These are phyloP conservation scores for Melieria omissa DNA, from an alignment of 2,888 invertebrate species.

Conservation along the genomic window DNA sequence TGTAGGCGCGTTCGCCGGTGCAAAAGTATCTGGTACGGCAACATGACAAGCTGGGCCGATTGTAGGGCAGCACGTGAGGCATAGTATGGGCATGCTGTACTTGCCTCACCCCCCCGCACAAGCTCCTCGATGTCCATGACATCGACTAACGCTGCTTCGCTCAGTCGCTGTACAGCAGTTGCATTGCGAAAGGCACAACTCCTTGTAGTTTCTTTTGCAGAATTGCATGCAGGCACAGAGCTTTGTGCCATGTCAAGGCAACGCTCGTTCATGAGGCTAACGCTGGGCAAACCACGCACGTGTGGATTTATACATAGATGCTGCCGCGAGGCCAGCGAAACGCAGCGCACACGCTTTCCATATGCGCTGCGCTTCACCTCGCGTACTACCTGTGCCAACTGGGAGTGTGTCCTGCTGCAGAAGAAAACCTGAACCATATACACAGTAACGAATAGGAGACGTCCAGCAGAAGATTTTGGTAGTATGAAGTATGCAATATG, in stretches of 20 bases:
- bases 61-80: conserved; percentile 84
- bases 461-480: no score
- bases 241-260: conserved; percentile 76
- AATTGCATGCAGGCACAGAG: not conserved
- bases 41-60: conserved; percentile 83
- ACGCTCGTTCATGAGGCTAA: conserved; percentile 89
- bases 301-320: conserved; percentile 89
- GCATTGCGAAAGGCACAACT: conserved; percentile 79
- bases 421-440: conserved; percentile 81
- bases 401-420: conserved; percentile 97
- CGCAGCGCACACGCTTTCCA: conserved; percentile 76
- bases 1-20: conserved; percentile 82
- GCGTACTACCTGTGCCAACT: conserved; percentile 92
- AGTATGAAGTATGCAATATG: not conserved
- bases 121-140: conserved; percentile 91
- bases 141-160: conserved; percentile 74
- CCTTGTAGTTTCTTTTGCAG: conserved; percentile 47
- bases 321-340: conserved; percentile 90
- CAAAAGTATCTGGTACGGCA: conserved; percentile 83
- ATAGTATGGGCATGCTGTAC: conserved; percentile 94
- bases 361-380: conserved; percentile 89
- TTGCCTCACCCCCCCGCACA: conserved; percentile 73
- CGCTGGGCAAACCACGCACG: conserved; percentile 78
- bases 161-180: conserved; percentile 72
- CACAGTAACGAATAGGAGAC: not conserved